Evolutionary conservation across 2,113 vertebrate genomes (phyloP).

Genomic region (Rhadina sibilatrix): DNA sequence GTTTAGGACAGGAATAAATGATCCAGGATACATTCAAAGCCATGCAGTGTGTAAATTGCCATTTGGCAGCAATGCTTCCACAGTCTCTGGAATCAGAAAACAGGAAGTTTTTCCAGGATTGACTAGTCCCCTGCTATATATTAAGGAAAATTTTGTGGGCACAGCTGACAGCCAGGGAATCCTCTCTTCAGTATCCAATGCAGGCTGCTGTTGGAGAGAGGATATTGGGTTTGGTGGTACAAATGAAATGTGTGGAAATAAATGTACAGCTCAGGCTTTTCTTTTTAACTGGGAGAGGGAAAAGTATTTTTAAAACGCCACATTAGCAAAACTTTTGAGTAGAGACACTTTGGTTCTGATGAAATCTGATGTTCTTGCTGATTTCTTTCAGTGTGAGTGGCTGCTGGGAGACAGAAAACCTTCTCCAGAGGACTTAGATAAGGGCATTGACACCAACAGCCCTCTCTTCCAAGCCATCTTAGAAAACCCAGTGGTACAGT

Average conservation of each 20-base stretch:
- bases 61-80: background rate
- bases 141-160: background rate
- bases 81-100: background rate
- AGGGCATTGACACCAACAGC: constrained; percentile 91
- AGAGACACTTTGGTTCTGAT: background rate
- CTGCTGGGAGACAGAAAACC: constrained; percentile 95
- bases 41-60: background rate
- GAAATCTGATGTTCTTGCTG: background rate
- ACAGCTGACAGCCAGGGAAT: background rate
- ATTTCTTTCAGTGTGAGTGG: constrained; percentile 90
- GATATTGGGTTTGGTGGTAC: background rate
- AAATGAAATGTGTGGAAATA: background rate
- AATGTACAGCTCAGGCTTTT: background rate
- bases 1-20: background rate
- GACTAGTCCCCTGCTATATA: background rate
- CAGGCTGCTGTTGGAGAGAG: background rate
- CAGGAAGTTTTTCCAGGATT: background rate
- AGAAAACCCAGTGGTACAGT: constrained; percentile 96
- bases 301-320: background rate
- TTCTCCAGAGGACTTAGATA: constrained; percentile 93
- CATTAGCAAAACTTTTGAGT: background rate
- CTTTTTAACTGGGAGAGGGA: background rate
- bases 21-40: background rate
- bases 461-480: constrained; percentile 97
- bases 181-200: background rate